Conservation (phyloP, 2,888 invertebrate genomes). For the Cataglyphis livida region DNA sequence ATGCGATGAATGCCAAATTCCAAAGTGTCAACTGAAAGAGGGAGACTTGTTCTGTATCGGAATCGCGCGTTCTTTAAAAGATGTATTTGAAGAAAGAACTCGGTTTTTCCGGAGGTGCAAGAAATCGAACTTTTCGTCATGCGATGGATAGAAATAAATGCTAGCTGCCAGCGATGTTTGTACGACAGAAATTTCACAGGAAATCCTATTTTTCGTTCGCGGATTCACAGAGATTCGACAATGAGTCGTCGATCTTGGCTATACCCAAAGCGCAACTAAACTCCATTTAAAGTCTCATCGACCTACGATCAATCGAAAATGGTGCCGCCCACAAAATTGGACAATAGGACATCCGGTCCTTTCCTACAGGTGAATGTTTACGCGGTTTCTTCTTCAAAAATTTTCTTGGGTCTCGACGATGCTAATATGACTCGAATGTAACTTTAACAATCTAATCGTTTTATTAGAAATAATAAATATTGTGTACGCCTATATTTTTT, state of each 20-base stretch:
- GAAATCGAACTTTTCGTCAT: slow-evolving; percentile 15
- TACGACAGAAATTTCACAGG: slow-evolving; percentile 77
- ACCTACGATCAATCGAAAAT: slow-evolving; percentile 69
- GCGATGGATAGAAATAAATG: slow-evolving; percentile 34
- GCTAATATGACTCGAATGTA: slow-evolving; percentile 58
- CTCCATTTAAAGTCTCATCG: slow-evolving; percentile 79
- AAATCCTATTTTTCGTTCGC: slow-evolving; percentile 67
- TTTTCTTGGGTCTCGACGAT: slow-evolving; percentile 21
- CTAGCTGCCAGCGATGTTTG: slow-evolving; percentile 69
- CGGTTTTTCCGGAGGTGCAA: slow-evolving; percentile 14
- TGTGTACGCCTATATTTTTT: not conserved
- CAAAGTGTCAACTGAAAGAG: slow-evolving; percentile 15
- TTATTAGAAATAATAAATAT: not conserved
- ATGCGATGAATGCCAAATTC: slow-evolving; percentile 24
- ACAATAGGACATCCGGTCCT: slow-evolving; percentile 81
- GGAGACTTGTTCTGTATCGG: slow-evolving; percentile 21
- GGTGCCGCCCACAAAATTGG: slow-evolving; percentile 77
- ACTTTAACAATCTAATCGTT: not conserved
- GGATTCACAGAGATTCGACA: slow-evolving; percentile 56
- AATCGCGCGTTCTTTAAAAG: slow-evolving; percentile 13
- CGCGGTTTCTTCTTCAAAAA: slow-evolving; percentile 42
- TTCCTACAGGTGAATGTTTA: slow-evolving; percentile 70
- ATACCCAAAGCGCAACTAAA: slow-evolving; percentile 72
- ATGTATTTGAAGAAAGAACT: slow-evolving; percentile 32
- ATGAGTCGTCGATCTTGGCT: slow-evolving; percentile 71